Evolutionary conservation across 2,113 vertebrate species (phyloP).

Genomic region (Solea solea): DNA sequence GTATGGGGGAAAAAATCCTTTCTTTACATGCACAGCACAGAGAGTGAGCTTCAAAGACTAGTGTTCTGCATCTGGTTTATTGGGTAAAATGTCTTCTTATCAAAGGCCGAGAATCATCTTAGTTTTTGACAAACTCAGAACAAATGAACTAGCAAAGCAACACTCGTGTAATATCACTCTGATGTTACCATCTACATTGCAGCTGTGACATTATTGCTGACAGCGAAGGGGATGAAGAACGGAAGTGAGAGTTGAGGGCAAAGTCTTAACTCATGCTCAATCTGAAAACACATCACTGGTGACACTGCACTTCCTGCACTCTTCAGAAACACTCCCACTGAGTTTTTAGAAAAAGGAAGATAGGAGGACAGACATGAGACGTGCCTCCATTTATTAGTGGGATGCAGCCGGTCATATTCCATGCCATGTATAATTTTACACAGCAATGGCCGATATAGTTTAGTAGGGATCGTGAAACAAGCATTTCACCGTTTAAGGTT

Average conservation of each 20-base stretch:
- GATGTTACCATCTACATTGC: too few relatives aligned
- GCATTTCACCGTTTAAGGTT: not conserved
- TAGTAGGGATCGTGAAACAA: not conserved
- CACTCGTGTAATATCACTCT: too few relatives aligned
- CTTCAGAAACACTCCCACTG: not conserved
- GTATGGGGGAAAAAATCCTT: not conserved
- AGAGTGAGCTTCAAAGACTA: conserved; percentile 15
- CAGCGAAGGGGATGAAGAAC: too few relatives aligned
- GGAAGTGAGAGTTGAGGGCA: too few relatives aligned
- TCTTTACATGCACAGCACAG: conserved; percentile 9
- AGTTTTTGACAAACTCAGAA: not conserved
- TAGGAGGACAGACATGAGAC: not conserved
- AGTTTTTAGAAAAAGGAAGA: not conserved
- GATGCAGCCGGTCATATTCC: not conserved
- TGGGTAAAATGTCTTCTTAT: not conserved
- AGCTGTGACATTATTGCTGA: too few relatives aligned
- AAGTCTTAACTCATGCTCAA: too few relatives aligned
- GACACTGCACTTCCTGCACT: too few relatives aligned
- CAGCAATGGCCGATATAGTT: too few relatives aligned
- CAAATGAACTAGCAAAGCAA: not conserved
- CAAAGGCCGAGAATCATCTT: too few relatives aligned
- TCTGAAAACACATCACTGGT: too few relatives aligned
- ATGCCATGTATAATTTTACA: not conserved
- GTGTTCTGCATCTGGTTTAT: not conserved
- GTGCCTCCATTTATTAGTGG: too few relatives aligned